Conservation (phyloP, 2,888 invertebrate species). For the Coelinius sp. region DNA sequence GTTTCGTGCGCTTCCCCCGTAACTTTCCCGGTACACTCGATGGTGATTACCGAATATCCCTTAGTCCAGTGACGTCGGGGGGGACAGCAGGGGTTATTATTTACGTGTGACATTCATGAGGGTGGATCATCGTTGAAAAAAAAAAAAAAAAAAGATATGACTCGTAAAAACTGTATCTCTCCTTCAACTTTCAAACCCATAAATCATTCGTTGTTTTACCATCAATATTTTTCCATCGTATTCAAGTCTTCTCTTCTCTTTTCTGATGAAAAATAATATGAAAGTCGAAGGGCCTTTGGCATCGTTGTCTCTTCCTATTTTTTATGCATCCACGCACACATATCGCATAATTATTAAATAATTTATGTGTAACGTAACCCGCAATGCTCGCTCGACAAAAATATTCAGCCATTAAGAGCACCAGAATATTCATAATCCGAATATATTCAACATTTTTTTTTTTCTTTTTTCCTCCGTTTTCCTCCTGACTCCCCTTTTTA, state of each 20-base stretch:
- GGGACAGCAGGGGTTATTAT: conserved; percentile 1
- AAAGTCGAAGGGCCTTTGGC: neutral
- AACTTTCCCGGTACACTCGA: no score
- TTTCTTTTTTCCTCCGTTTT: no score
- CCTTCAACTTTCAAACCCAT: neutral
- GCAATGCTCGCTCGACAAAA: conserved; percentile 21
- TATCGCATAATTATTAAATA: conserved; percentile 35
- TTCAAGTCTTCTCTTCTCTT: neutral
- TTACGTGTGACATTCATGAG: conserved; percentile 20
- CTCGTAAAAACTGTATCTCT: conserved; percentile 4
- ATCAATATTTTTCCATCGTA: neutral
- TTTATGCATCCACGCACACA: conserved; percentile 34
- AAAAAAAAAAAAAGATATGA: conserved; percentile 22
- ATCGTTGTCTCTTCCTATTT: conserved; percentile 16
- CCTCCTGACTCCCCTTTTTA: neutral
- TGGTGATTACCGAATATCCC: conserved; percentile 20
- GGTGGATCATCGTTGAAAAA: conserved; percentile 14
- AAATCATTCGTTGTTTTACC: neutral
- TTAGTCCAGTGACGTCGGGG: neutral
- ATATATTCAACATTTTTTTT: conserved; percentile 19
- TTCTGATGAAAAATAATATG: conserved; percentile 15
- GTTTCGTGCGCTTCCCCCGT: neutral
- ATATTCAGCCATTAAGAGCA: conserved; percentile 40
- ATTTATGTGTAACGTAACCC: conserved; percentile 25
- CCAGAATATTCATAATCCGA: conserved; percentile 45